Conservation (phyloP, 1,140 invertebrate genomes). For the Phocides pigmalion region DNA sequence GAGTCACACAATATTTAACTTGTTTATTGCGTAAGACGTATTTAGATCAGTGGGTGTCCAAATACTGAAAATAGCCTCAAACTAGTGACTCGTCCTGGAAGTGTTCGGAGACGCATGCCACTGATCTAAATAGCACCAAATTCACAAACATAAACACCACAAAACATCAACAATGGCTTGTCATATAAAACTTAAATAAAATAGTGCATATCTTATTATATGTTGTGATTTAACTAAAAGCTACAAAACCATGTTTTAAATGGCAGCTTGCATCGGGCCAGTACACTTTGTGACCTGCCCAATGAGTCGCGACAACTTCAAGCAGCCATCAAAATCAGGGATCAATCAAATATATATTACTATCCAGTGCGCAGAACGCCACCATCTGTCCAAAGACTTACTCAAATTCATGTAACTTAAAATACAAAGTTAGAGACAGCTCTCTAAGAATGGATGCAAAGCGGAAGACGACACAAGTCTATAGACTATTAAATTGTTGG, state of each 20-base stretch:
- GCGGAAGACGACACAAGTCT: constrained; percentile 37
- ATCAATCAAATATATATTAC: constrained; percentile 46
- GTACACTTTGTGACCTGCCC: constrained; percentile 58
- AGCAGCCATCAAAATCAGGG: constrained; percentile 33
- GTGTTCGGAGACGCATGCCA: constrained; percentile 28
- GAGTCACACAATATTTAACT: constrained; percentile 9
- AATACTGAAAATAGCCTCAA: constrained; percentile 56
- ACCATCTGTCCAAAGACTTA: constrained; percentile 26
- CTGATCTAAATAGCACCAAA: constrained; percentile 32
- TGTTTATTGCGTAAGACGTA: constrained; percentile 25
- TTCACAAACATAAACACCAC: constrained; percentile 37
- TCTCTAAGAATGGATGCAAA: constrained; percentile 10
- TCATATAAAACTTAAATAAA: constrained; percentile 76
- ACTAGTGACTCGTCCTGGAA: constrained; percentile 33
- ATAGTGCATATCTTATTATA: constrained; percentile 62
- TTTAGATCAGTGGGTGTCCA: constrained; percentile 43
- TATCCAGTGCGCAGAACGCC: constrained; percentile 36
- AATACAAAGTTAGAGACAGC: constrained; percentile 2
- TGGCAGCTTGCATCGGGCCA: constrained; percentile 40
- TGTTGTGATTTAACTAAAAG: constrained; percentile 66
- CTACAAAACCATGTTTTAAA: constrained; percentile 50
- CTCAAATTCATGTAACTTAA: constrained; percentile 32
- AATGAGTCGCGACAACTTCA: constrained; percentile 36
- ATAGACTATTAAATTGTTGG: constrained; percentile 7
- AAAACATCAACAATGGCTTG: constrained; percentile 62